Percentiles rank a stretch among this genome's conserved stretches.
These are phyloP conservation scores for Centropristis striata DNA, from an alignment of 2,113 vertebrate species.

Conservation along the genomic window DNA sequence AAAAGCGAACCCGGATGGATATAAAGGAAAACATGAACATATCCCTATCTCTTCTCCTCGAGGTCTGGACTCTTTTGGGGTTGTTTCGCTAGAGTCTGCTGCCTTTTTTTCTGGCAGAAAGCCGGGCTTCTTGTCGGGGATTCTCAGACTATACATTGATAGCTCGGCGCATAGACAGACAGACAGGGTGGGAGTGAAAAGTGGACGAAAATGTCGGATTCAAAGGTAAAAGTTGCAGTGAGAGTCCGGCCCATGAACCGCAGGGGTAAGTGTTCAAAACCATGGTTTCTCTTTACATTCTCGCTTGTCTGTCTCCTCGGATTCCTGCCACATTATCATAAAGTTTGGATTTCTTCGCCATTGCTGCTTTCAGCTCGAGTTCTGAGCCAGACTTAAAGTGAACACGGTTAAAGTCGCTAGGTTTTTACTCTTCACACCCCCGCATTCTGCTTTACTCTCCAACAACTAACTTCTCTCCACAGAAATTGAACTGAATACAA, in stretches of 20 bases:
- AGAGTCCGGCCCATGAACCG: constrained; percentile 97
- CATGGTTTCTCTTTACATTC: neutral
- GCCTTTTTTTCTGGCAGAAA: constrained; percentile 48
- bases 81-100: constrained; percentile 45
- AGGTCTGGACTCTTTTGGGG: constrained; percentile 64
- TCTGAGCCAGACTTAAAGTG: constrained; percentile 32
- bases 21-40: constrained; percentile 54
- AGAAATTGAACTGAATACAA: constrained; percentile 98
- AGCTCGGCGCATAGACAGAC: constrained; percentile 62
- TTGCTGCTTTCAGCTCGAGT: constrained; percentile 46
- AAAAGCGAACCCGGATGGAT: constrained; percentile 65
- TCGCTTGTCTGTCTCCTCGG: constrained; percentile 22
- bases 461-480: constrained; percentile 75
- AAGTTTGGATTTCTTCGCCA: constrained; percentile 64
- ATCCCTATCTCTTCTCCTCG: constrained; percentile 35
- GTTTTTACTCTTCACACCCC: constrained; percentile 43
- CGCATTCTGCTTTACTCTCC: constrained; percentile 51
- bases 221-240: constrained; percentile 98
- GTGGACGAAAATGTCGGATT: constrained; percentile 94
- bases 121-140: constrained; percentile 65
- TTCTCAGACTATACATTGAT: constrained; percentile 48
- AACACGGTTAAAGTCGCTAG: constrained; percentile 21
- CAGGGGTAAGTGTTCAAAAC: constrained; percentile 87
- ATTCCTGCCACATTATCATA: constrained; percentile 40
- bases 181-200: constrained; percentile 74